phyloP scores from a whole-genome alignment of 2,888 invertebrate species.

The Zootermopsis nevadensis region DNA sequence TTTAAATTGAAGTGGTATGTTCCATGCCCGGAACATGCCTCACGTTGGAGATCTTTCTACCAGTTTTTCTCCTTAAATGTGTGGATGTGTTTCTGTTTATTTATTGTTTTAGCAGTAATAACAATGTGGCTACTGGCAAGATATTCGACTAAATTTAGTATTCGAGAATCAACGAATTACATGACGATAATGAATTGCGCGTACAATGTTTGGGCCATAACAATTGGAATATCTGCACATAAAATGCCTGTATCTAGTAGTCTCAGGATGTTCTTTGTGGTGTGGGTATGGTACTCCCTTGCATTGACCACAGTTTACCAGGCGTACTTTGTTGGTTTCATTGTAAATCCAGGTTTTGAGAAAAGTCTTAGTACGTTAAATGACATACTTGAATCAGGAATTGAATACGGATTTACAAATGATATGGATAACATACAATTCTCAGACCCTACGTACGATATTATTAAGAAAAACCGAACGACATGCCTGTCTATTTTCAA shows the following conservation, averaged over 20 bases:
- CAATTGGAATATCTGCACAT: not conserved
- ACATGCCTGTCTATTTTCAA: not conserved
- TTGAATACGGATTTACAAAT: not conserved
- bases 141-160: not conserved
- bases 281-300: not conserved
- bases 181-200: not conserved
- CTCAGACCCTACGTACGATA: not conserved
- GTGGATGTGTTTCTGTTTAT: not conserved
- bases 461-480: not conserved
- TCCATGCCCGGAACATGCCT: not conserved
- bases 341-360: conserved; percentile 11
- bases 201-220: not conserved
- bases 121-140: not conserved
- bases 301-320: not conserved
- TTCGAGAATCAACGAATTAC: not conserved
- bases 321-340: not conserved
- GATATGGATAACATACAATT: not conserved
- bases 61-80: not conserved
- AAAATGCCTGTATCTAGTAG: not conserved
- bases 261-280: not conserved
- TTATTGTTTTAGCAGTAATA: not conserved
- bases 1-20: not conserved
- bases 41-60: not conserved
- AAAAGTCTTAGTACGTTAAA: not conserved
- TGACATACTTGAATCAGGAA: not conserved